Percentiles rank a stretch among this genome's conserved stretches.
These are phyloP conservation scores for Oligia fasciuncula DNA, from an alignment of 2,888 invertebrate species.

Conservation along the genomic window DNA sequence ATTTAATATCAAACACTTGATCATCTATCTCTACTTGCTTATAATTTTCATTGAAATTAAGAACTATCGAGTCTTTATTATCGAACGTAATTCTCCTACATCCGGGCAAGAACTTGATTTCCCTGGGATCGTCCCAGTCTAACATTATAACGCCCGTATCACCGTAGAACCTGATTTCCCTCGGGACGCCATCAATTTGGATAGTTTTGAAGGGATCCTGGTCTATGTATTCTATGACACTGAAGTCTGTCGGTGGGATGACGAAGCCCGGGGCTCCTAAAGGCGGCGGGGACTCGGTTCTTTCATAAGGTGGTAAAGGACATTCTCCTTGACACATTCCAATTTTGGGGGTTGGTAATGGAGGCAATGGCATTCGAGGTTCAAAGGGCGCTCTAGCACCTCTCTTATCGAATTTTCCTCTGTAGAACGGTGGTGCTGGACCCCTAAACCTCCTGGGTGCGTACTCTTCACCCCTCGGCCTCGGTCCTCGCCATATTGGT, in stretches of 20 bases:
- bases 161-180: slow-evolving; percentile 96
- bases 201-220: slow-evolving; percentile 94
- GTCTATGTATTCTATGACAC: slow-evolving; percentile 84
- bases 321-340: slow-evolving; percentile 82
- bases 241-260: slow-evolving; percentile 82
- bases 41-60: slow-evolving; percentile 92
- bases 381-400: slow-evolving; percentile 77
- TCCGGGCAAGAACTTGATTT: slow-evolving; percentile 96
- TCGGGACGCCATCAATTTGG: slow-evolving; percentile 94
- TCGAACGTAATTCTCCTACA: slow-evolving; percentile 93
- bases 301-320: slow-evolving; percentile 81
- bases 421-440: slow-evolving; percentile 77
- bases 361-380: slow-evolving; percentile 74
- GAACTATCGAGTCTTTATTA: slow-evolving; percentile 92
- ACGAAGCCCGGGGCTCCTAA: slow-evolving; percentile 81
- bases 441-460: slow-evolving; percentile 81
- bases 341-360: slow-evolving; percentile 80
- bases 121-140: slow-evolving; percentile 95
- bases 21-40: slow-evolving; percentile 94
- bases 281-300: slow-evolving; percentile 80
- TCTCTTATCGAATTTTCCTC: slow-evolving; percentile 82
- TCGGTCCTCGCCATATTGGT: slow-evolving; percentile 80
- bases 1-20: slow-evolving; percentile 93
- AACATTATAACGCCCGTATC: slow-evolving; percentile 95
- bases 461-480: slow-evolving; percentile 81